phyloP scores from a whole-genome alignment of 2,888 invertebrate species.

The Neuroscelio doddi region DNA sequence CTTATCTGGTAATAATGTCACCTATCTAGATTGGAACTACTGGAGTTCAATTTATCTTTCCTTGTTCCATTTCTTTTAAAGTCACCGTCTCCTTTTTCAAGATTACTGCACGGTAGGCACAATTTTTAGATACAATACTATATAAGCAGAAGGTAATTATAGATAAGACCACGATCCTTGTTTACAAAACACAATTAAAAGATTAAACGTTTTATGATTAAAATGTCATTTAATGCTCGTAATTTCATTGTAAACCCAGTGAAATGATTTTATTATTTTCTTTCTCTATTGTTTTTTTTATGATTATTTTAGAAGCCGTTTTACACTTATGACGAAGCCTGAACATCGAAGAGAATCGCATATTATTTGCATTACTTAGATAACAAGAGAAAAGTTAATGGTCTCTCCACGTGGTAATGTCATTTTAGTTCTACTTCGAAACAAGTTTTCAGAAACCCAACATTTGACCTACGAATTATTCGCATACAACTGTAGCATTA shows the following conservation, averaged over 20 bases:
- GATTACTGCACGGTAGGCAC: not conserved
- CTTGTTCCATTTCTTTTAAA: slow-evolving; percentile 8
- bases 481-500: slow-evolving; percentile 13
- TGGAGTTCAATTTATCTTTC: slow-evolving; percentile 20
- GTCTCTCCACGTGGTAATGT: not conserved
- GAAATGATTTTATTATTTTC: not conserved
- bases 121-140: not conserved
- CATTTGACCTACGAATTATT: slow-evolving; percentile 26
- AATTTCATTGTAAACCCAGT: not conserved
- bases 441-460: slow-evolving; percentile 20
- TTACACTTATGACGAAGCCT: too few relatives aligned
- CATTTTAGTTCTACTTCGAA: slow-evolving; percentile 8
- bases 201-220: slow-evolving; percentile 12
- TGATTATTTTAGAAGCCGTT: too few relatives aligned
- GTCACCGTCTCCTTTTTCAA: not conserved
- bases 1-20: not conserved
- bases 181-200: slow-evolving; percentile 12
- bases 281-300: too few relatives aligned
- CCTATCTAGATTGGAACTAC: slow-evolving; percentile 3
- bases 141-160: slow-evolving; percentile 9
- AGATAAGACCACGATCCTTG: slow-evolving; percentile 5
- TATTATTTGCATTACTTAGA: slow-evolving; percentile 1
- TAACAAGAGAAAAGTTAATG: slow-evolving; percentile 6
- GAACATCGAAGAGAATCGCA: not conserved
- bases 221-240: not conserved